Evolutionary conservation across 2,888 invertebrate genomes (phyloP).

Genomic region (Anodontia alba): DNA sequence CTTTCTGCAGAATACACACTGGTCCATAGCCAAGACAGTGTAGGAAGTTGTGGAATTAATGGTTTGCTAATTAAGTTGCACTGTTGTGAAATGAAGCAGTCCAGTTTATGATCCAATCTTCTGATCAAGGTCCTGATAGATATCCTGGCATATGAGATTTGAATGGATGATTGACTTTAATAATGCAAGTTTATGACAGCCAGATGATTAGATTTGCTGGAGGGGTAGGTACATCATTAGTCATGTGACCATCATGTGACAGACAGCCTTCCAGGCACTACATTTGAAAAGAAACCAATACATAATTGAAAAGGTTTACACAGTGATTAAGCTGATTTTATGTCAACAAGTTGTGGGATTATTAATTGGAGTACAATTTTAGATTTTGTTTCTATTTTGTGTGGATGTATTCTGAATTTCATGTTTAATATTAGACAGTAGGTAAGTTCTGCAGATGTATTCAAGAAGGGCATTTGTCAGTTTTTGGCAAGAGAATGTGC

Average conservation of each 20-base stretch:
- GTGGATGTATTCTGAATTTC: too few relatives aligned
- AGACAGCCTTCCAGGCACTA: not conserved
- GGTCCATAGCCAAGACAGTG: too few relatives aligned
- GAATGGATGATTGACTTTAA: not conserved
- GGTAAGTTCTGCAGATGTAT: too few relatives aligned
- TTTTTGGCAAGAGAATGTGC: too few relatives aligned
- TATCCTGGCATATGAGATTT: not conserved
- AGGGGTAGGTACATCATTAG: not conserved
- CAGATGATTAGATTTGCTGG: not conserved
- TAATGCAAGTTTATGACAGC: slow-evolving; percentile 3
- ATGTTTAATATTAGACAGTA: too few relatives aligned
- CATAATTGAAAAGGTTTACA: too few relatives aligned
- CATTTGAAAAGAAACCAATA: not conserved
- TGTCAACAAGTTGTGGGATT: too few relatives aligned
- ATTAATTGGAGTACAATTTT: too few relatives aligned
- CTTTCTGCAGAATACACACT: too few relatives aligned
- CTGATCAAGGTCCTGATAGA: not conserved
- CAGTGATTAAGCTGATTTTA: too few relatives aligned
- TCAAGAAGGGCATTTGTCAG: too few relatives aligned
- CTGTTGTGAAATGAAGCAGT: slow-evolving; percentile 1
- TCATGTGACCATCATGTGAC: not conserved
- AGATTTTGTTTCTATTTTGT: too few relatives aligned
- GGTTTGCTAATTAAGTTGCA: not conserved
- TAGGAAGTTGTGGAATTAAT: not conserved
- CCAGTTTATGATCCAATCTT: not conserved